Percentiles rank a stretch among this genome's conserved stretches.
These are phyloP conservation scores for Uria lomvia DNA, from an alignment of 2,113 vertebrate genomes.

Conservation along the genomic window DNA sequence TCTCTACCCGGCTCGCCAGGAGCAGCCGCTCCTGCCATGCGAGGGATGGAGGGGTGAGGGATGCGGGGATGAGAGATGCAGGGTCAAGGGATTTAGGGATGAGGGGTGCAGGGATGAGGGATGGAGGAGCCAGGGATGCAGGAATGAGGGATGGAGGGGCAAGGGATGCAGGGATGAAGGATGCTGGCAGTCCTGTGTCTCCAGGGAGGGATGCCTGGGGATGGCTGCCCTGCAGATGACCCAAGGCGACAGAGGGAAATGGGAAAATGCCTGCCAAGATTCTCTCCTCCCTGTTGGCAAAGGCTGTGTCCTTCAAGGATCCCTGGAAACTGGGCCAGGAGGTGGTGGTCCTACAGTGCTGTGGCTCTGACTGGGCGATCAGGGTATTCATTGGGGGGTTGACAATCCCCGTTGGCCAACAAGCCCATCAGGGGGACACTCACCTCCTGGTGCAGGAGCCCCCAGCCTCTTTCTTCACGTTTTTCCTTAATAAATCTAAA, in stretches of 20 bases:
- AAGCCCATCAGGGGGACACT: not conserved
- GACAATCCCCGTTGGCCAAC: rapidly evolving
- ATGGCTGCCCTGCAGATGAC: not conserved
- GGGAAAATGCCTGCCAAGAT: not conserved
- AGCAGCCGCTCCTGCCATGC: not conserved
- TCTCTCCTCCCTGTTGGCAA: not conserved
- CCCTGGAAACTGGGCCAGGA: not conserved
- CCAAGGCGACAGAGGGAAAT: not conserved
- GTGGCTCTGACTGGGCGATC: not conserved
- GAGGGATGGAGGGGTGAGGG: not conserved
- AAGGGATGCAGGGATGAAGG: not conserved
- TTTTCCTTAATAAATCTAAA: not conserved
- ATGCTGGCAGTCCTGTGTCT: rapidly evolving
- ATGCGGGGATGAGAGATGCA: not conserved
- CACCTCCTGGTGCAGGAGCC: not conserved
- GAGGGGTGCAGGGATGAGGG: not conserved
- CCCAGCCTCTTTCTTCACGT: not conserved
- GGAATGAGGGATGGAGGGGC: not conserved
- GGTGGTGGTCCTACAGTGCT: not conserved
- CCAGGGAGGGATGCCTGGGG: not conserved
- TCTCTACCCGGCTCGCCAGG: rapidly evolving
- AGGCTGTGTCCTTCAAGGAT: not conserved
- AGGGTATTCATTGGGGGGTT: not conserved
- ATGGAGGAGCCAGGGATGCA: not conserved
- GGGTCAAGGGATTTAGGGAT: not conserved